Evolutionary conservation across 2,113 vertebrate species (phyloP).

Genomic region (Elgaria multicarinata): DNA sequence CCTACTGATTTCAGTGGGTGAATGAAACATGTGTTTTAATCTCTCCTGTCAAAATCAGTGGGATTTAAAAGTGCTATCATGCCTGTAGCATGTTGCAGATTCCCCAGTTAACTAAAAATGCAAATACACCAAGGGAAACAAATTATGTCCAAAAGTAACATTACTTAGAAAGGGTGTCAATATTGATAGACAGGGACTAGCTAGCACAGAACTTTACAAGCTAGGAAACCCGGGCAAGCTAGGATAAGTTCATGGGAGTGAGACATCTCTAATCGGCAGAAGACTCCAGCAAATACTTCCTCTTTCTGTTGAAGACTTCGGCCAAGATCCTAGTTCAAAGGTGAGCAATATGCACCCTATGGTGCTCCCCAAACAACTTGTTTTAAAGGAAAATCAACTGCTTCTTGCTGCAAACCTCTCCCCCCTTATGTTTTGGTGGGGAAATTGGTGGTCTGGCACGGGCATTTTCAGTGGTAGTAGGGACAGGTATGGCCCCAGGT

Average conservation of each 20-base stretch:
- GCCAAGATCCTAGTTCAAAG: no score
- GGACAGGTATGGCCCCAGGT: no score
- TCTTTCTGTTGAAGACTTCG: background rate
- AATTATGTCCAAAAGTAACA: background rate
- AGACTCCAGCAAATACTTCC: background rate
- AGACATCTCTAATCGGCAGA: background rate
- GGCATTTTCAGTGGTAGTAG: no score
- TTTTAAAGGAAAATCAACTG: no score
- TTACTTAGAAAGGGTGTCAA: background rate
- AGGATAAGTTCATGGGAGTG: background rate
- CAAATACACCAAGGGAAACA: conserved; percentile 35
- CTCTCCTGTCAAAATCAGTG: background rate
- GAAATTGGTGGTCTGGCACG: no score
- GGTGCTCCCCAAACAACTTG: no score
- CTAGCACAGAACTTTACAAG: background rate
- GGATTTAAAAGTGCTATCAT: background rate
- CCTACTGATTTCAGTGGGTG: background rate
- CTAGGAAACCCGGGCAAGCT: background rate
- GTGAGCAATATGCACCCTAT: no score
- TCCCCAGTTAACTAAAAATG: background rate
- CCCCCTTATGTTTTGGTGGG: no score
- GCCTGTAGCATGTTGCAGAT: background rate
- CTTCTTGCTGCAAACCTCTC: no score
- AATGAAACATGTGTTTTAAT: background rate
- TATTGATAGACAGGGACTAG: no score